Conservation (phyloP, 1,140 invertebrate species). For the Metaphire vulgaris region DNA sequence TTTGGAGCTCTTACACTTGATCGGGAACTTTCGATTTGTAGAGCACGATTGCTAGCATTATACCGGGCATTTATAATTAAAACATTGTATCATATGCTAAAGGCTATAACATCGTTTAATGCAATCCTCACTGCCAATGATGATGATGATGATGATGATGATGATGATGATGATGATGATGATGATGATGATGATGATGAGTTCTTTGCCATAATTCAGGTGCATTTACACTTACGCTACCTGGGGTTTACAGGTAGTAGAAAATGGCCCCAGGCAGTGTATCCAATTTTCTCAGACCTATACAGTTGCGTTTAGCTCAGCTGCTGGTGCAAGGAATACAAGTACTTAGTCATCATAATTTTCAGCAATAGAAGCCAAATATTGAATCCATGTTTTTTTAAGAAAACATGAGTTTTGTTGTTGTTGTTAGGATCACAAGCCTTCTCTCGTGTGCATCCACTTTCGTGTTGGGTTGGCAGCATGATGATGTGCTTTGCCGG, state of each 20-base stretch:
- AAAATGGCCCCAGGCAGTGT: too few species aligned
- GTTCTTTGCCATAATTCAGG: neutral
- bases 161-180: neutral
- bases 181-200: neutral
- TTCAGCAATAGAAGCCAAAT: too few species aligned
- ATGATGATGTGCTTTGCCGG: slow-evolving; percentile 98
- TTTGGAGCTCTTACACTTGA: too few species aligned
- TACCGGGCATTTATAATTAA: too few species aligned
- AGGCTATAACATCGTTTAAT: neutral
- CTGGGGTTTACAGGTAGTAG: too few species aligned
- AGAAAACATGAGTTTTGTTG: too few species aligned
- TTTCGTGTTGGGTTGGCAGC: slow-evolving; percentile 93
- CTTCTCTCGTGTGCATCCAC: slow-evolving; percentile 92
- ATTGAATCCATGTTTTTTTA: too few species aligned
- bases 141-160: neutral
- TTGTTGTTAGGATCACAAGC: slow-evolving; percentile 37
- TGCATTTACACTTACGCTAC: neutral
- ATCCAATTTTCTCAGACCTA: too few species aligned
- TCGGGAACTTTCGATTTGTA: neutral
- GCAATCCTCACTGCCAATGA: neutral
- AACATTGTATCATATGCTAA: too few species aligned
- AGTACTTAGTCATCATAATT: too few species aligned
- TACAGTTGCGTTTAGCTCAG: too few species aligned
- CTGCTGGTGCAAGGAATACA: too few species aligned
- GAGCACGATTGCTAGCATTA: neutral